phyloP scores from a whole-genome alignment of 2,888 invertebrate species.

The Chalcosyrphus nemorum region DNA sequence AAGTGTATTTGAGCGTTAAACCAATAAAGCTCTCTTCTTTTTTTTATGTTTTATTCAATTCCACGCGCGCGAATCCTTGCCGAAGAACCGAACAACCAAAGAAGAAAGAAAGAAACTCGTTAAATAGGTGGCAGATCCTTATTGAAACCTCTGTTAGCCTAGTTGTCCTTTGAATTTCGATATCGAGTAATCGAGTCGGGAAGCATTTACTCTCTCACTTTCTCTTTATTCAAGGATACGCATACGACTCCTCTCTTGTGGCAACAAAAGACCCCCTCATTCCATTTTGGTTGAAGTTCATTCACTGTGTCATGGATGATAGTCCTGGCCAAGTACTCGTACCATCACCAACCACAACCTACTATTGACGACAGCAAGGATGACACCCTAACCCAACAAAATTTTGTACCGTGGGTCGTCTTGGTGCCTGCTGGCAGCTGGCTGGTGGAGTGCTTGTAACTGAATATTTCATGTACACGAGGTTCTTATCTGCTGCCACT shows the following conservation, averaged over 20 bases:
- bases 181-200: slow-evolving; percentile 60
- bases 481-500: slow-evolving; percentile 54
- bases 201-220: slow-evolving; percentile 5
- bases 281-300: slow-evolving; percentile 54
- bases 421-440: background rate
- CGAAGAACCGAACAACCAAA: background rate
- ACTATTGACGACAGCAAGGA: slow-evolving; percentile 62
- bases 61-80: slow-evolving; percentile 43
- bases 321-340: background rate
- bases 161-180: slow-evolving; percentile 46
- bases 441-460: slow-evolving; percentile 17
- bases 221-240: background rate
- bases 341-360: background rate
- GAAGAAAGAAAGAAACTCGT: background rate
- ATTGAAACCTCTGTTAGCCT: slow-evolving; percentile 44
- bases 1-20: slow-evolving; percentile 64
- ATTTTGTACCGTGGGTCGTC: slow-evolving; percentile 13
- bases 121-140: slow-evolving; percentile 33
- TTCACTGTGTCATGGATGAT: slow-evolving; percentile 59
- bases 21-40: slow-evolving; percentile 55
- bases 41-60: slow-evolving; percentile 52
- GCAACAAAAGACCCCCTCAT: background rate
- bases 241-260: slow-evolving; percentile 30
- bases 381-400: slow-evolving; percentile 62
- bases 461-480: slow-evolving; percentile 55